Conservation (phyloP, 1,140 invertebrate genomes). For the Ladona fulva region DNA sequence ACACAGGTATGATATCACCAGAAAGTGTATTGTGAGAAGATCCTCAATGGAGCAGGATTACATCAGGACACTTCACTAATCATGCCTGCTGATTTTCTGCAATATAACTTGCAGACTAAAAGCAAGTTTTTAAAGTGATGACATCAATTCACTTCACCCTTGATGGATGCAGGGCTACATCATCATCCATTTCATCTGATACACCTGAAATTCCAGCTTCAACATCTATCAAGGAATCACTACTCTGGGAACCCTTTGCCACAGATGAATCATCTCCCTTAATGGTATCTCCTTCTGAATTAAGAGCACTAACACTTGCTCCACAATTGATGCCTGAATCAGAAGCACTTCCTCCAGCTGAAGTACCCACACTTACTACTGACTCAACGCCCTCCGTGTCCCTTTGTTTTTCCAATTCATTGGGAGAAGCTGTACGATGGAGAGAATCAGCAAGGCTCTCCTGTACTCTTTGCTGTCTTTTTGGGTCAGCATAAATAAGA, state of each 20-base stretch:
- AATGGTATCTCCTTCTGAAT: neutral
- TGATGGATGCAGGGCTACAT: neutral
- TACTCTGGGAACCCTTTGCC: neutral
- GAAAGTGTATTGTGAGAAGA: neutral
- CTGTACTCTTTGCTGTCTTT: constrained; percentile 31
- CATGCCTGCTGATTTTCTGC: neutral
- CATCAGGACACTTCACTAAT: neutral
- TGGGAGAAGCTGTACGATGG: neutral
- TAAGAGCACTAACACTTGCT: neutral
- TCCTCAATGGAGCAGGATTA: neutral
- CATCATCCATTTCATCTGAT: neutral
- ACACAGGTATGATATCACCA: neutral
- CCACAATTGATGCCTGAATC: neutral
- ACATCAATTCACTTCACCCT: neutral
- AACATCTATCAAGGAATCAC: neutral
- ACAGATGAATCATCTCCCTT: neutral
- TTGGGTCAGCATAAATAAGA: constrained; percentile 51
- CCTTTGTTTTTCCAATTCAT: neutral
- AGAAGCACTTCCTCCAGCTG: neutral
- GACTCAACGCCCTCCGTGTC: neutral
- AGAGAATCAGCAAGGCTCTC: neutral
- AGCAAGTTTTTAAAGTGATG: neutral
- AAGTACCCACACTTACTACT: neutral
- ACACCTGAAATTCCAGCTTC: neutral
- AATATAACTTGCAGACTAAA: neutral